Evolutionary conservation across 1,140 invertebrate genomes (phyloP).

Genomic region (Ceratina australensis): DNA sequence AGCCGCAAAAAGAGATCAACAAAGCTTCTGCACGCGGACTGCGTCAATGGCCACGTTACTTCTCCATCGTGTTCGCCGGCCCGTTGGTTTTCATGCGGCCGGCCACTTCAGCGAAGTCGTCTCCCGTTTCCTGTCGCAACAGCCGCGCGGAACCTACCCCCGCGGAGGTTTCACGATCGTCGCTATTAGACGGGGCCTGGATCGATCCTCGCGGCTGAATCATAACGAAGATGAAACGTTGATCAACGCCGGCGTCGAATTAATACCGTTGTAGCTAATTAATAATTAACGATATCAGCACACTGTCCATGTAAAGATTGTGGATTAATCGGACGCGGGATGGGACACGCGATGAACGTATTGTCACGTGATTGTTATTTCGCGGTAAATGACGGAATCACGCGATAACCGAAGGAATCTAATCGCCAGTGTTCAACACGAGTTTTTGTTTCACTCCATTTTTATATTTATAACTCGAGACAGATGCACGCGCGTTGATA

Average conservation of each 20-base stretch:
- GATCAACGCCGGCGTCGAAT: constrained; percentile 15
- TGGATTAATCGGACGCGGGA: constrained; percentile 42
- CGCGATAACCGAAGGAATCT: constrained; percentile 47
- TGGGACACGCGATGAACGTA: constrained; percentile 52
- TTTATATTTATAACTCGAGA: constrained; percentile 2
- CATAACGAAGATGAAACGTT: background rate
- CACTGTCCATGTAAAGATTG: constrained; percentile 42
- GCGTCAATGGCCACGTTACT: constrained; percentile 36
- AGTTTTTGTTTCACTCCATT: background rate
- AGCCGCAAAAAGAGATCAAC: constrained; percentile 58
- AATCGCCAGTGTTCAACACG: constrained; percentile 21
- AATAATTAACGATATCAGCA: constrained; percentile 42
- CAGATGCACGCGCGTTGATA: constrained; percentile 12
- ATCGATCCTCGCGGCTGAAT: background rate
- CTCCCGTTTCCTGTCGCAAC: background rate
- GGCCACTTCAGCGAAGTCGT: too few relatives aligned
- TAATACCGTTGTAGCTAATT: constrained; percentile 27
- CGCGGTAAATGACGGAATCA: constrained; percentile 33
- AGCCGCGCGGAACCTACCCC: background rate
- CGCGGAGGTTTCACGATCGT: too few relatives aligned
- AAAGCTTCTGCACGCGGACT: constrained; percentile 40
- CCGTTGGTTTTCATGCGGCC: background rate
- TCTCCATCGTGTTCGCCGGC: background rate
- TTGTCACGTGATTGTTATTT: constrained; percentile 60
- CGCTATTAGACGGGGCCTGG: too few relatives aligned